Base-by-base conservation (phyloP, 2,797 vertebrate species). In the Hippoglossus hippoglossus region DNA sequence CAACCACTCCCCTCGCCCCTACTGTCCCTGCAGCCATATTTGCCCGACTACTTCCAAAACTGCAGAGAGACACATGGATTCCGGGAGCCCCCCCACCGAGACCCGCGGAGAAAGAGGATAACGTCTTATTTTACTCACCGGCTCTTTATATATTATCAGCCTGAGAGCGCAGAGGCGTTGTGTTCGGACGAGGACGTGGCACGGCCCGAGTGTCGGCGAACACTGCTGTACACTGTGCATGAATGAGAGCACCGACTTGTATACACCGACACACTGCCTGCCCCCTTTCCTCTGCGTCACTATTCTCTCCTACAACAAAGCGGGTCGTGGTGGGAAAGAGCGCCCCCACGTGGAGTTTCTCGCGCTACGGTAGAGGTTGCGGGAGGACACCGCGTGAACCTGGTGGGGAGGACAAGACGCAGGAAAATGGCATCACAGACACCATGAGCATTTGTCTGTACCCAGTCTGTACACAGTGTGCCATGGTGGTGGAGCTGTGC, bases 231-330 rank as follows among this genome's bases (percentile, higher is more conserved):
- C 63, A 9, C 74, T n/a, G 25, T 10, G 73, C 71, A 87, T 90
- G 88, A 92, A 92, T 92, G 88, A 25, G 62, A 82, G 73, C 21
- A 18, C 44, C 70, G 73, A 67, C 77, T 11, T 34, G 73, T 71
- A 50, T 12, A 65, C 79, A 75, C 61, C 59, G 82, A 77, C 85
- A 64, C 73, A 73, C 58, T 44, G 79, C 80, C 88, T 26, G 67
- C 81, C 91, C 83, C 67, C 58, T 46, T 62, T 83, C 55, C 39
- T 16, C 41, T 31, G 71, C 85, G 89, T 90, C 89, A 89, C 64
- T 1, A 3, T 9, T 26, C 18, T 64, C 18, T 25, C 55, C 41
- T 47, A 3, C 25, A 50, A 49, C 7, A n/a, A 9, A 49, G 10
- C 24, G 0, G 21, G 50, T 26, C 28, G 7, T 6, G 22, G 52